Conservation (phyloP, 2,888 invertebrate species). For the Apamea monoglypha region DNA sequence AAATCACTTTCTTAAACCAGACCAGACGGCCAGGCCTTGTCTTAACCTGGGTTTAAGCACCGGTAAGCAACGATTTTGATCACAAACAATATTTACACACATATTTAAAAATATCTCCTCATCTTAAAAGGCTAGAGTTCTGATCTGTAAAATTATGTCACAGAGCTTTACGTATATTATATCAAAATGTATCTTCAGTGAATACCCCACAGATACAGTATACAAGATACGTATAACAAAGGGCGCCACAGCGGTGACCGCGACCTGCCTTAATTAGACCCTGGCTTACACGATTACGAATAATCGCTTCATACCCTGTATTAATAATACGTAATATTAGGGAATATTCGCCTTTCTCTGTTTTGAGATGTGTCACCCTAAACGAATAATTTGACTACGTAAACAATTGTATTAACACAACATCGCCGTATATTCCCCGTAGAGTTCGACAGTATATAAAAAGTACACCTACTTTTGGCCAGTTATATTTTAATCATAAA, state of each 20-base stretch:
- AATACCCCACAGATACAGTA: neutral
- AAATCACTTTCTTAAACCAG: too few species aligned
- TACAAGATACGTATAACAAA: conserved; percentile 8
- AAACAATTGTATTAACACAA: neutral
- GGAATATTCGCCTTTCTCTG: neutral
- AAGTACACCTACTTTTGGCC: neutral
- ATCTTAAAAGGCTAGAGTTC: neutral
- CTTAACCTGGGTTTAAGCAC: too few species aligned
- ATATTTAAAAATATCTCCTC: neutral
- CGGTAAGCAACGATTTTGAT: neutral
- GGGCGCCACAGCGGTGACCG: conserved; percentile 13
- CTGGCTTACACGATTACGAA: conserved; percentile 32
- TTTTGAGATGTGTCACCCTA: neutral
- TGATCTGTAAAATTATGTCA: neutral
- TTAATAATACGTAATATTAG: conserved; percentile 5
- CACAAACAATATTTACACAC: neutral
- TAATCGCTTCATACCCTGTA: conserved; percentile 21
- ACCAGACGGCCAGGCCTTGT: too few species aligned
- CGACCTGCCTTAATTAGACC: conserved; percentile 19
- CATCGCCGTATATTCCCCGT: too few species aligned
- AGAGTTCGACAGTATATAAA: neutral
- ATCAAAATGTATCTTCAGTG: neutral
- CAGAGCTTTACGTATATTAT: neutral
- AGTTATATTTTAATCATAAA: neutral
- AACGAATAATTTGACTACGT: neutral